Evolutionary conservation across 1,140 invertebrate species (phyloP).

Genomic region (Meloidogyne chitwoodi): DNA sequence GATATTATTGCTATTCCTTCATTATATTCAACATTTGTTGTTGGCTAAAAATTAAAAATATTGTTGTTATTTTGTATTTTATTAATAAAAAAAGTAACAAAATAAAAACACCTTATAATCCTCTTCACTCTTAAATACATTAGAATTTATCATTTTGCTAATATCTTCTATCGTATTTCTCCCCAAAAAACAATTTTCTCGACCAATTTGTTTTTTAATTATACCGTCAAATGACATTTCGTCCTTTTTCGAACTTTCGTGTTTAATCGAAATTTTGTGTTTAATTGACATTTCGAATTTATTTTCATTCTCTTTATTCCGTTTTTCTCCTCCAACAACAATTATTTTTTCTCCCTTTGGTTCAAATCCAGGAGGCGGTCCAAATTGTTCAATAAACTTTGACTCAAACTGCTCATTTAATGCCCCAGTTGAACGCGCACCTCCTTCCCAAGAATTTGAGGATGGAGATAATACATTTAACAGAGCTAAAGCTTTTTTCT

Average conservation of each 20-base stretch:
- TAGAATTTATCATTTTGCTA: neutral
- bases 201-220: neutral
- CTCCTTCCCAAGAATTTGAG: neutral
- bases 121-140: neutral
- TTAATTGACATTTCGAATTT: neutral
- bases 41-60: neutral
- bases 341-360: neutral
- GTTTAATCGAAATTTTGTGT: neutral
- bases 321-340: neutral
- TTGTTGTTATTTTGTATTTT: too few species aligned
- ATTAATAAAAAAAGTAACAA: neutral
- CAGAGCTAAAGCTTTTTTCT: neutral
- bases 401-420: neutral
- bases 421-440: conserved; percentile 1
- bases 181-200: neutral
- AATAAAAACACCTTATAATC: neutral
- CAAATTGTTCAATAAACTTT: neutral
- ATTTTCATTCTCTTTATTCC: neutral
- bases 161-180: neutral
- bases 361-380: neutral
- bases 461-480: neutral
- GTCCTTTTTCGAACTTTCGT: neutral
- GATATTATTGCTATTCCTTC: neutral
- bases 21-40: neutral
- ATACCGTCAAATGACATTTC: neutral